phyloP scores from a whole-genome alignment of 2,888 invertebrate species.

The Augiades crinisus region DNA sequence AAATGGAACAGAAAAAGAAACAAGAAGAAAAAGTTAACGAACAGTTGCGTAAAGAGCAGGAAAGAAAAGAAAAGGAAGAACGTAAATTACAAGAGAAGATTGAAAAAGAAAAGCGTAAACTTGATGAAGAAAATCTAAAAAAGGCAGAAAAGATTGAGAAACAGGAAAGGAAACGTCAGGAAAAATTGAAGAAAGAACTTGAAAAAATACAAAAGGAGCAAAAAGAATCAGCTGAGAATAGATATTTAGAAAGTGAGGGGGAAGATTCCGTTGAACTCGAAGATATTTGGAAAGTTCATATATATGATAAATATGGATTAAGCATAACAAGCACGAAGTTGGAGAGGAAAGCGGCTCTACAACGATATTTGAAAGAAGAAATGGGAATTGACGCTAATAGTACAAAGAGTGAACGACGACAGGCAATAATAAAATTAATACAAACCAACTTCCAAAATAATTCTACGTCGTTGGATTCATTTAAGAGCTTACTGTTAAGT shows the following conservation, averaged over 20 bases:
- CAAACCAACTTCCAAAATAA: slow-evolving; percentile 52
- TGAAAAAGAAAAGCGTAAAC: slow-evolving; percentile 45
- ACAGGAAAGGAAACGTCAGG: slow-evolving; percentile 39
- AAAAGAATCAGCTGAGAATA: slow-evolving; percentile 36
- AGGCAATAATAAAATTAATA: slow-evolving; percentile 58
- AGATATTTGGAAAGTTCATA: slow-evolving; percentile 62
- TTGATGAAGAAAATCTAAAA: slow-evolving; percentile 43
- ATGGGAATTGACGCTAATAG: slow-evolving; percentile 57
- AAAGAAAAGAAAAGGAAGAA: slow-evolving; percentile 43
- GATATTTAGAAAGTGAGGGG: slow-evolving; percentile 48
- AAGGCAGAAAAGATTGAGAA: slow-evolving; percentile 38
- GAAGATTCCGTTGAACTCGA: slow-evolving; percentile 57
- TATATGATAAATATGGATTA: slow-evolving; percentile 62
- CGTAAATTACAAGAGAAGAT: slow-evolving; percentile 46
- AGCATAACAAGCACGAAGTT: slow-evolving; percentile 48
- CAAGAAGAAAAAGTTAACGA: slow-evolving; percentile 42
- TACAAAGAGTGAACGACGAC: slow-evolving; percentile 59
- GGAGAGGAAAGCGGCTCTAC: slow-evolving; percentile 54
- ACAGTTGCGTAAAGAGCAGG: slow-evolving; percentile 41
- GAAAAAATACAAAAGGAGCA: slow-evolving; percentile 47
- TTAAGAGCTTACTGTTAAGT: slow-evolving; percentile 51
- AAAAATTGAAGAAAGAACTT: slow-evolving; percentile 39
- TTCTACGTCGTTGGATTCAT: slow-evolving; percentile 41
- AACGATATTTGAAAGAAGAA: slow-evolving; percentile 58
- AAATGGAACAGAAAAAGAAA: slow-evolving; percentile 44